These are phyloP conservation scores for Abrostola triplasia DNA, from an alignment of 2,888 invertebrate species.

Conservation along the genomic window DNA sequence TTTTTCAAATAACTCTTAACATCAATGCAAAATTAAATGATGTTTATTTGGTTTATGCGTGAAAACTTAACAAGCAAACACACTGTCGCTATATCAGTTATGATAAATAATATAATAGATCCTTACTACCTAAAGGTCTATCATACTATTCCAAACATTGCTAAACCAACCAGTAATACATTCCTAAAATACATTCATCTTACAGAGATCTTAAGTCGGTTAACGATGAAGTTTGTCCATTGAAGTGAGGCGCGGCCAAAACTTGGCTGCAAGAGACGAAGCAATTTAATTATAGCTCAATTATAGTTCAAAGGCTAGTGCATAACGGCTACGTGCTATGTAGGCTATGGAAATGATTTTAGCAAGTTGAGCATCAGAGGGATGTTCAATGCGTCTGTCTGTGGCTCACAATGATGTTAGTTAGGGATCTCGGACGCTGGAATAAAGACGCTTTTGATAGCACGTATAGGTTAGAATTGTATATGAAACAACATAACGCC, in stretches of 20 bases:
- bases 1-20: too few species aligned
- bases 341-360: slow-evolving; percentile 76
- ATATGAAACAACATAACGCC: too few species aligned
- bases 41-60: too few species aligned
- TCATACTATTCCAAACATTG: too few species aligned
- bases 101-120: too few species aligned
- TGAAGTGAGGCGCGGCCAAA: slow-evolving; percentile 63
- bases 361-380: slow-evolving; percentile 60
- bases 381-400: slow-evolving; percentile 35
- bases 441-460: neutral
- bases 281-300: slow-evolving; percentile 85
- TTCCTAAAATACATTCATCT: slow-evolving; percentile 36
- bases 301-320: slow-evolving; percentile 84
- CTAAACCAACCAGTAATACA: slow-evolving; percentile 36
- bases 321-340: slow-evolving; percentile 71
- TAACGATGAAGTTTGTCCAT: slow-evolving; percentile 75
- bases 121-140: too few species aligned
- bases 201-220: slow-evolving; percentile 64
- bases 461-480: neutral
- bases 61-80: too few species aligned
- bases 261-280: slow-evolving; percentile 73
- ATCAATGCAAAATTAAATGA: too few species aligned
- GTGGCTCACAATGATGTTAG: slow-evolving; percentile 56
- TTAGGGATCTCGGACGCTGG: slow-evolving; percentile 28
- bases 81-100: too few species aligned